Evolutionary conservation across 2,797 vertebrate species (phyloP).

Genomic region (Triplophysa bombifrons): DNA sequence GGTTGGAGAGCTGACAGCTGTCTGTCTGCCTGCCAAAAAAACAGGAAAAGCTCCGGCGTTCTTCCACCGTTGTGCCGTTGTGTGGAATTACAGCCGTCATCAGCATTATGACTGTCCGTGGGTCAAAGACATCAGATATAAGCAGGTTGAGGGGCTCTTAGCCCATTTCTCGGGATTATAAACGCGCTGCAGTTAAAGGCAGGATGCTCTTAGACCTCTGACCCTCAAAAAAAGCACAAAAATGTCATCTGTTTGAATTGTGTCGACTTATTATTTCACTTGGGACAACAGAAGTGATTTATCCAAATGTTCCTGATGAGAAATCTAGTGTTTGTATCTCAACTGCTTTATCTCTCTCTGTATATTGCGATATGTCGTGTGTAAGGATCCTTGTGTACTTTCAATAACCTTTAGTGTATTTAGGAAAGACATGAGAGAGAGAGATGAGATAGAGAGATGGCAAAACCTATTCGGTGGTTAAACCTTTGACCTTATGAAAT

Average conservation of each 20-base stretch:
- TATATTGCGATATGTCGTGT: too few relatives aligned
- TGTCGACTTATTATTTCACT: neutral
- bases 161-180: conserved; percentile 44
- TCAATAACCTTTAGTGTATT: too few relatives aligned
- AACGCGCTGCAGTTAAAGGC: neutral
- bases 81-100: conserved; percentile 35
- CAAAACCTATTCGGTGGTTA: too few relatives aligned
- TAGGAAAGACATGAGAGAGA: too few relatives aligned
- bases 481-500: too few relatives aligned
- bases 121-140: conserved; percentile 42
- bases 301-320: too few relatives aligned
- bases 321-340: neutral
- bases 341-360: too few relatives aligned
- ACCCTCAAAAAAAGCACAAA: neutral
- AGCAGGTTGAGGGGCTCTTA: conserved; percentile 46
- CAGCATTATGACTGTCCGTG: conserved; percentile 33
- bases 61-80: conserved; percentile 35
- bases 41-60: conserved; percentile 60
- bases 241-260: neutral
- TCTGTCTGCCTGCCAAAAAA: conserved; percentile 68
- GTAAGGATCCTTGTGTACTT: too few relatives aligned
- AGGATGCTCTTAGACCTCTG: neutral
- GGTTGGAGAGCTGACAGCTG: conserved; percentile 76
- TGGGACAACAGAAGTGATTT: too few relatives aligned
- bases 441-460: too few relatives aligned